phyloP scores from a whole-genome alignment of 2,113 vertebrate species.

The Dipodomys ordii region DNA sequence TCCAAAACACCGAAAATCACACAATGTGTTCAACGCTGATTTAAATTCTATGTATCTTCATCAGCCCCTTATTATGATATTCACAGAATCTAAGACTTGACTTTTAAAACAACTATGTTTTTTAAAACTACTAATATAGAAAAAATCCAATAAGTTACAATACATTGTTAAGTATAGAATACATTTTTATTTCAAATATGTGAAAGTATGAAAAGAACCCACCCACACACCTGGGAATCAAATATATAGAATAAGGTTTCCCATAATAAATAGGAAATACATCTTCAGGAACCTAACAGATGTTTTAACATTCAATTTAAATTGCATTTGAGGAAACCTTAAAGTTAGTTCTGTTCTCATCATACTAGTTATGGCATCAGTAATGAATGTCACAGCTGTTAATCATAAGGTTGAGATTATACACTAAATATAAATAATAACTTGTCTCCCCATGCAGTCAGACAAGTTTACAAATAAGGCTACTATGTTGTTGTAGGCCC shows the following conservation, averaged over 20 bases:
- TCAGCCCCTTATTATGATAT: background rate
- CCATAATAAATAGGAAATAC: background rate
- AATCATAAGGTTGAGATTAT: background rate
- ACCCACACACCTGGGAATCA: background rate
- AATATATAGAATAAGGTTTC: conserved; percentile 4
- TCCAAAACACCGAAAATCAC: background rate
- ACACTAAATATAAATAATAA: background rate
- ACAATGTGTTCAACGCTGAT: conserved; percentile 16
- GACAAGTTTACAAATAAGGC: background rate
- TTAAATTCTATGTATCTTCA: background rate
- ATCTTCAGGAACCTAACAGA: conserved; percentile 11
- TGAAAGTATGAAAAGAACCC: conserved; percentile 33
- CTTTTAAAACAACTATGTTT: background rate
- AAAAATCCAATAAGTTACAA: background rate
- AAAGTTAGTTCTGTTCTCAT: background rate
- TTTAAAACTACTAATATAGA: background rate
- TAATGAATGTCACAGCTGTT: background rate
- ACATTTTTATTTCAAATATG: conserved; percentile 27
- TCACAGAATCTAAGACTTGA: background rate
- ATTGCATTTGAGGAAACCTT: background rate
- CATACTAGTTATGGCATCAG: background rate
- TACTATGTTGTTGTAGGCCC: background rate
- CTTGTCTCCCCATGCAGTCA: background rate
- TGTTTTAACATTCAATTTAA: background rate
- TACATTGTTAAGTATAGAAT: background rate